These are phyloP conservation scores for Hippocampus guttulatus DNA, from an alignment of 2,113 vertebrate genomes.

Conservation along the genomic window DNA sequence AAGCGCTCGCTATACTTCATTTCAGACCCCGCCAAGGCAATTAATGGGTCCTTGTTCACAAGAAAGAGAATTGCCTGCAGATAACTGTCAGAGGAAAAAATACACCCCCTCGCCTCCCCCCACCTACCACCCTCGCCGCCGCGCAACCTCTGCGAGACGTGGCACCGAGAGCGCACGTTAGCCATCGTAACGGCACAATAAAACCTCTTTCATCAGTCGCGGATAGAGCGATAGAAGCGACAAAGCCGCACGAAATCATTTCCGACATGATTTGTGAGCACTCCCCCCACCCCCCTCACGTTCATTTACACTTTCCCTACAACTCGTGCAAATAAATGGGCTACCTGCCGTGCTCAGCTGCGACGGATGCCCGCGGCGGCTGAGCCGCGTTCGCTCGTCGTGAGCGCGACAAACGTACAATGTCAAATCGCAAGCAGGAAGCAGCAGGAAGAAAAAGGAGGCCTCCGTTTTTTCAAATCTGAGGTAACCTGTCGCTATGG, in stretches of 20 bases:
- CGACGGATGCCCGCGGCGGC: conserved; percentile 2
- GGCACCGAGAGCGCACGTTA: conserved; percentile 29
- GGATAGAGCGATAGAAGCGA: conserved; percentile 54
- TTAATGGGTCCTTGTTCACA: conserved; percentile 75
- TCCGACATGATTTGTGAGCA: conserved; percentile 52
- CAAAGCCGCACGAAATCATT: conserved; percentile 60
- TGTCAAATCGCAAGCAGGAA: neutral
- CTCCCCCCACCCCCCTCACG: conserved; percentile 3
- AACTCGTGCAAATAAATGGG: conserved; percentile 59
- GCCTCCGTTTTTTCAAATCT: conserved; percentile 11
- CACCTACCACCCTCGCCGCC: no score
- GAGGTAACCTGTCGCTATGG: conserved; percentile 10
- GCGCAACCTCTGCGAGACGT: conserved; percentile 31
- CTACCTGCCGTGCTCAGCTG: conserved; percentile 47
- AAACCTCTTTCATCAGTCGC: conserved; percentile 55
- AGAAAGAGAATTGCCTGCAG: conserved; percentile 70
- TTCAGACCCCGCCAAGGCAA: conserved; percentile 78
- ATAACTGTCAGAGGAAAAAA: conserved; percentile 72
- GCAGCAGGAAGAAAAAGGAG: neutral
- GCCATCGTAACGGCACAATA: conserved; percentile 67
- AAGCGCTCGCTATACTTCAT: conserved; percentile 74
- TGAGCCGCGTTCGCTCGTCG: conserved; percentile 39
- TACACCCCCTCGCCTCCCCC: conserved; percentile 19
- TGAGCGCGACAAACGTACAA: neutral
- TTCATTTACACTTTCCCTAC: conserved; percentile 56